Evolutionary conservation across 1,140 invertebrate genomes (phyloP).

Genomic region (Bombyx mandarina): DNA sequence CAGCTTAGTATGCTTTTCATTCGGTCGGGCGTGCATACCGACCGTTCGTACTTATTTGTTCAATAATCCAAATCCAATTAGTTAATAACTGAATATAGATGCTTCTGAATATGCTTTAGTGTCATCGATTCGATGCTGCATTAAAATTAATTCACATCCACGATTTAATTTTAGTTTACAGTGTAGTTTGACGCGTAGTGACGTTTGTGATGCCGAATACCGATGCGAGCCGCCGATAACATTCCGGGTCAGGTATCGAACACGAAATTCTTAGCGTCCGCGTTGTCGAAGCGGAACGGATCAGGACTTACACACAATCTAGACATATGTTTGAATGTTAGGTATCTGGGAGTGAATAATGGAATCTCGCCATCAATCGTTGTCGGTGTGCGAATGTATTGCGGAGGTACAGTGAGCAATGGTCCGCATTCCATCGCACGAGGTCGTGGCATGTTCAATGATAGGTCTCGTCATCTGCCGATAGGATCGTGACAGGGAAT

Average conservation of each 20-base stretch:
- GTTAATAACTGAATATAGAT: constrained; percentile 35
- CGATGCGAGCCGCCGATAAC: constrained; percentile 60
- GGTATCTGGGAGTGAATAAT: constrained; percentile 53
- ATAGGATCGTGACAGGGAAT: constrained; percentile 64
- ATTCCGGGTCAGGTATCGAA: constrained; percentile 56
- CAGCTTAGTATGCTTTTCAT: constrained; percentile 13
- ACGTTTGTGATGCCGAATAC: constrained; percentile 48
- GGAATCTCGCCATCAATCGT: constrained; percentile 52
- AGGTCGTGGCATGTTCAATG: constrained; percentile 30
- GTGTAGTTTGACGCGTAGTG: constrained; percentile 40
- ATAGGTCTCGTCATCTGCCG: constrained; percentile 47
- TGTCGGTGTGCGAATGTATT: constrained; percentile 36
- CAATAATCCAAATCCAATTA: constrained; percentile 49
- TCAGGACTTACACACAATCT: constrained; percentile 34
- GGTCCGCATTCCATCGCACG: constrained; percentile 45
- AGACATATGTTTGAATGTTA: constrained; percentile 45
- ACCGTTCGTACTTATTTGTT: constrained; percentile 23
- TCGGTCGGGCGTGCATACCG: constrained; percentile 19
- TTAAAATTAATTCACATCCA: constrained; percentile 37
- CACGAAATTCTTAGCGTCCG: constrained; percentile 60
- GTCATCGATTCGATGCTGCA: constrained; percentile 1
- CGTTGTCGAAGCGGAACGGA: constrained; percentile 46
- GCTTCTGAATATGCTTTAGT: background rate
- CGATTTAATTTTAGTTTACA: constrained; percentile 52
- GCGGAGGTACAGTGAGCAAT: constrained; percentile 36